Conservation (phyloP, 2,113 vertebrate species). For the Cephalophus harveyi region DNA sequence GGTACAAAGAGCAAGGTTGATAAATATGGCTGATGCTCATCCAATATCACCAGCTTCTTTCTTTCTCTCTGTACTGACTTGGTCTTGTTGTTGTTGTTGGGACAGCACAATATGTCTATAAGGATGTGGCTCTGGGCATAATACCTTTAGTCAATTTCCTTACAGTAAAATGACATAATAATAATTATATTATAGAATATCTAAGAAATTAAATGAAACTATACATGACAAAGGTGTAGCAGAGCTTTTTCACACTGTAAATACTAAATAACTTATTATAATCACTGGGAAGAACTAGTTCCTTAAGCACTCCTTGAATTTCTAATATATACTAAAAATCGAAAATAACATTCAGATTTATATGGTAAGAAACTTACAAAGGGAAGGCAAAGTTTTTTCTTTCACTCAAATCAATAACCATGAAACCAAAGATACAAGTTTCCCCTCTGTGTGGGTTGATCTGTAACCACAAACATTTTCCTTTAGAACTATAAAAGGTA, state of each 20-base stretch:
- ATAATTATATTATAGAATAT: not conserved
- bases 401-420: not conserved
- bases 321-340: not conserved
- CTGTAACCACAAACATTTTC: not conserved
- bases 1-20: not conserved
- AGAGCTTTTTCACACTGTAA: not conserved
- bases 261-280: not conserved
- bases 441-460: not conserved
- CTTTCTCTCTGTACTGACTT: not conserved
- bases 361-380: not conserved
- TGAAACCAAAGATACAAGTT: not conserved
- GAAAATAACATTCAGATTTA: not conserved
- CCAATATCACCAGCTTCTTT: not conserved
- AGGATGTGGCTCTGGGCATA: not conserved
- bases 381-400: not conserved
- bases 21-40: not conserved
- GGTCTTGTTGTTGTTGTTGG: not conserved
- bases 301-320: not conserved
- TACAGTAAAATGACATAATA: not conserved
- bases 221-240: not conserved
- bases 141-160: not conserved
- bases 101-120: not conserved
- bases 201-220: not conserved
- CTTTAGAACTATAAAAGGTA: not conserved
- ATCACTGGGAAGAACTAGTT: not conserved